phyloP scores from a whole-genome alignment of 2,113 vertebrate species.

The Propithecus coquereli region DNA sequence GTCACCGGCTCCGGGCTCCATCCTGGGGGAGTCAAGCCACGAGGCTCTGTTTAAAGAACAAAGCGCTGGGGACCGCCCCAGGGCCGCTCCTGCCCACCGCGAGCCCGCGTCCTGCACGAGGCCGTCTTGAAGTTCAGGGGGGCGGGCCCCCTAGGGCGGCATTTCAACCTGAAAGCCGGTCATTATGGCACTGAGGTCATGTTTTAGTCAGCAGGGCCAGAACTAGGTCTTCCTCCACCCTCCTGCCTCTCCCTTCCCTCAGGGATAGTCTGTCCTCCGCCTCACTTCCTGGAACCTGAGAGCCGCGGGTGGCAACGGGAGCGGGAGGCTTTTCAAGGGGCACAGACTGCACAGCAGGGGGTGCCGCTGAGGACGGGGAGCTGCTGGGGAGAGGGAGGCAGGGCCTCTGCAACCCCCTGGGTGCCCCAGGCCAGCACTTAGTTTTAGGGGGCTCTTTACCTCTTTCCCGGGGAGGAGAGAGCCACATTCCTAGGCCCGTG shows the following conservation, averaged over 20 bases:
- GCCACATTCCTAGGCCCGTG: neutral
- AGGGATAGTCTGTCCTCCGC: neutral
- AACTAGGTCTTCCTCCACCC: constrained; percentile 5
- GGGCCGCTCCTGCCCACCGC: neutral
- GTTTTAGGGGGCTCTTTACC: neutral
- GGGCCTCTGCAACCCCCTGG: neutral
- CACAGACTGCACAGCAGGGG: neutral
- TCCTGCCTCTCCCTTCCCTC: constrained; percentile 19
- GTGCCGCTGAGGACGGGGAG: neutral
- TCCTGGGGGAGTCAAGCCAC: neutral
- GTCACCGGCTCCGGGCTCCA: neutral
- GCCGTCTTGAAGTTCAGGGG: neutral
- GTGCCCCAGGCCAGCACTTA: neutral
- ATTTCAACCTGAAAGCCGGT: constrained; percentile 15
- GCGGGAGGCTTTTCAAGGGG: neutral
- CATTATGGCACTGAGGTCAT: constrained; percentile 30
- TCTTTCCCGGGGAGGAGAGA: neutral
- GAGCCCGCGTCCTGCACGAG: neutral
- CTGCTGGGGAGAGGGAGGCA: neutral
- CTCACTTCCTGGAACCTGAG: neutral
- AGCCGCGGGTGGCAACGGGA: neutral
- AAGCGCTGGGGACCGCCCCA: neutral
- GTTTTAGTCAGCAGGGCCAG: constrained; percentile 9
- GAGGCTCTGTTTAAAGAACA: neutral
- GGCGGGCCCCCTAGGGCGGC: neutral